A percentile compares a stretch with the other conserved stretches of the same genome.
phyloP scores from a whole-genome alignment of 2,797 vertebrate species.

The Choloepus didactylus region DNA sequence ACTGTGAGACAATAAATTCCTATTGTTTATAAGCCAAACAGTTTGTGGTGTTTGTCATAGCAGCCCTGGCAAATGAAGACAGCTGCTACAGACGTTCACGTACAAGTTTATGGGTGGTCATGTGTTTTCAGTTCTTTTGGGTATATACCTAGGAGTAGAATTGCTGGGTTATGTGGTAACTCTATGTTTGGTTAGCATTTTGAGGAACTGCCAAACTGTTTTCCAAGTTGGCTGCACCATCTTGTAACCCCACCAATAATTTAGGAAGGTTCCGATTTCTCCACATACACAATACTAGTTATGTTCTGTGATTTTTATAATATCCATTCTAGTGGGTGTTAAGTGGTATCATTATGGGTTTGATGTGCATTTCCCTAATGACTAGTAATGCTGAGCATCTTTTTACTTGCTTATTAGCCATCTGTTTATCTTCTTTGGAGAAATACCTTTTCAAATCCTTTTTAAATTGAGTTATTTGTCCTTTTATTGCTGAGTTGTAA shows the following conservation, averaged over 20 bases:
- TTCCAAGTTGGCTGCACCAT: neutral
- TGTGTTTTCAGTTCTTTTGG: neutral
- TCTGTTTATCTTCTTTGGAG: too few relatives aligned
- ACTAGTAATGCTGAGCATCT: neutral
- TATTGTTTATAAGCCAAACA: too few relatives aligned
- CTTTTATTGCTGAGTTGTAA: neutral
- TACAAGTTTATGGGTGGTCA: neutral
- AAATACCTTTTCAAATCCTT: neutral
- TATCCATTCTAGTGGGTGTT: neutral
- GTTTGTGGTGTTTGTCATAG: too few relatives aligned
- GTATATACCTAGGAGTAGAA: neutral
- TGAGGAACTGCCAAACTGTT: neutral
- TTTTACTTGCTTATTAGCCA: neutral
- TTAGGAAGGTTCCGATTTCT: neutral
- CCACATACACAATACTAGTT: neutral
- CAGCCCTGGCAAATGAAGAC: too few relatives aligned
- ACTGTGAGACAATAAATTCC: too few relatives aligned
- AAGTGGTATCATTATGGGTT: neutral
- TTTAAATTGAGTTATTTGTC: neutral
- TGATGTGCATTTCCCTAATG: neutral
- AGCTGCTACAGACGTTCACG: too few relatives aligned
- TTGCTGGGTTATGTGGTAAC: neutral
- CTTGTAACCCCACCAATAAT: neutral
- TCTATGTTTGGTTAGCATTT: neutral
- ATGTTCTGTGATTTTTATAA: neutral